Base-by-base conservation (phyloP, 2,113 vertebrate species). In the Triplophysa dalaica region DNA sequence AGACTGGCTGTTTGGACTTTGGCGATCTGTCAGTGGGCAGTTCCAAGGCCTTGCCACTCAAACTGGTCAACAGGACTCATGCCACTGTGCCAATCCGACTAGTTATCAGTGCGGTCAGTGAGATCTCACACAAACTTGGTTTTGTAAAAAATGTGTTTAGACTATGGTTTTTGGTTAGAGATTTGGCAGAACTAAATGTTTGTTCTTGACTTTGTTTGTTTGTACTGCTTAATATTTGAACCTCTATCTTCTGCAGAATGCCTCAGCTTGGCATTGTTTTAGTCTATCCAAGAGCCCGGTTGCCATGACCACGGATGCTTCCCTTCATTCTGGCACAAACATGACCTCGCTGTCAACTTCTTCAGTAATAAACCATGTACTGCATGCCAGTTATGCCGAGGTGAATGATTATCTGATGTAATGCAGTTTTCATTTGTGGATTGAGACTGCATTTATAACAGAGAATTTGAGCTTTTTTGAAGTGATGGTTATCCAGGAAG, bases 31-130 rank as follows among this genome's bases (percentile, higher is more conserved):
- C 92, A 38, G 93, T 70, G 38, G 96, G 95, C 62, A 91, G 93
- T 77, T 93, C 91, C 89, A 97, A 94, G 88, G 92, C 93, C 74
- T 93, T 99, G 70, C 94, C 96, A 0, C 86, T 99, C 26, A 97
- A 94, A 87, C 43, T 99, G 45, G 85, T 93, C 79, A 99, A 96
- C 88, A 94, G 90, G 87, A 98, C 95, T 2, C 94, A 89, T 69
- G 95, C 96, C 77, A 93, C 94, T 14, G 90, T 99, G 26, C 98
- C 98, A 1, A 66, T 98, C 84, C 94, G 98, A 52, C 93, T 99
- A 58, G 93, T 94, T 75, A 97, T 99, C 88, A 96, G 92, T 83
- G 96, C 97, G 0, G 98, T 99, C 89, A 97, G 97, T 96, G 84
- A 9, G 33, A 13, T 29, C 1, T 45, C n/a, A 48, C 33, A 5